Evolutionary conservation across 1,140 invertebrate genomes (phyloP).

Genomic region (Maconellicoccus hirsutus): DNA sequence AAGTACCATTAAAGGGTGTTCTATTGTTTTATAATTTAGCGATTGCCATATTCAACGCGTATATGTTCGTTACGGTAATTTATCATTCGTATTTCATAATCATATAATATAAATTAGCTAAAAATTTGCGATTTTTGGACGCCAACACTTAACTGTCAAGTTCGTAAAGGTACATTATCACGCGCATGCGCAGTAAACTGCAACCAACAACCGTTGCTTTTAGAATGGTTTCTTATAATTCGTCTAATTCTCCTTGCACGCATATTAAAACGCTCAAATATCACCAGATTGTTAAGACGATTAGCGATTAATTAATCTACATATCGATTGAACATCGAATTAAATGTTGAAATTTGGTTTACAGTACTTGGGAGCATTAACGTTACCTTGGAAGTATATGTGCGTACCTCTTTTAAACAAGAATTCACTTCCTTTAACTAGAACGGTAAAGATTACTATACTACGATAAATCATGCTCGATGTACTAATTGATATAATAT

Average conservation of each 20-base stretch:
- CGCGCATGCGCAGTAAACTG: too few relatives aligned
- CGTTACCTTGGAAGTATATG: not conserved
- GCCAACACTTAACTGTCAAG: too few relatives aligned
- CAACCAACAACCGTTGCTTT: too few relatives aligned
- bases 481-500: too few relatives aligned
- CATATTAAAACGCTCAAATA: too few relatives aligned
- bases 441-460: not conserved
- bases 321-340: too few relatives aligned
- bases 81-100: not conserved
- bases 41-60: constrained; percentile 53
- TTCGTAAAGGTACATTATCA: too few relatives aligned
- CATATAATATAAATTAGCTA: too few relatives aligned
- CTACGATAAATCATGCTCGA: too few relatives aligned
- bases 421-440: not conserved
- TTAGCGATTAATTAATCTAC: not conserved
- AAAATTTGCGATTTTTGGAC: too few relatives aligned
- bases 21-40: constrained; percentile 57
- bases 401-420: not conserved
- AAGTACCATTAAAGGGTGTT: constrained; percentile 48
- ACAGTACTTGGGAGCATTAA: not conserved
- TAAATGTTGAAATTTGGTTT: not conserved
- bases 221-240: too few relatives aligned
- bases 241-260: too few relatives aligned
- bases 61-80: constrained; percentile 46
- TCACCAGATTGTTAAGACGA: not conserved